phyloP scores from a whole-genome alignment of 2,888 invertebrate species.

The Oxycera nigricornis region DNA sequence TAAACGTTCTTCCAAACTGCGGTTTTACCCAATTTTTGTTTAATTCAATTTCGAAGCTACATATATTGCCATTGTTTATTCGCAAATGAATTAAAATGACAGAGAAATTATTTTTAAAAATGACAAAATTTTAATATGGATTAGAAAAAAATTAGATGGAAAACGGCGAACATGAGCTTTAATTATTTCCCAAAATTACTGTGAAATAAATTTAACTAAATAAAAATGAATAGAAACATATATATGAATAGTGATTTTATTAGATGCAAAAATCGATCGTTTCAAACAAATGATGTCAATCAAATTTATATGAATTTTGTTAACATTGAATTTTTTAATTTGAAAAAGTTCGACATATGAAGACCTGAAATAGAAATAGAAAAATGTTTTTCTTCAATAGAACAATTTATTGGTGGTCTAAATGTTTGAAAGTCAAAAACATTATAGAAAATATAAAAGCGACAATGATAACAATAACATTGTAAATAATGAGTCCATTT shows the following conservation, averaged over 20 bases:
- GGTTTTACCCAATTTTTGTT: not conserved
- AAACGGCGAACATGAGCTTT: slow-evolving; percentile 12
- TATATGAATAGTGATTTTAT: not conserved
- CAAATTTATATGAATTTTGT: slow-evolving; percentile 11
- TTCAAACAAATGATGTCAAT: not conserved
- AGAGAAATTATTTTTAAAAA: not conserved
- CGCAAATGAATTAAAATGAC: not conserved
- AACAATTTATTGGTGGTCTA: no score
- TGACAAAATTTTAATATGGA: not conserved
- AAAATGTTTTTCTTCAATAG: no score
- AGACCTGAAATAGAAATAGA: no score
- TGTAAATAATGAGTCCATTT: slow-evolving; percentile 7
- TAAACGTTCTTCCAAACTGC: slow-evolving; percentile 2
- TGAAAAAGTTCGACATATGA: no score
- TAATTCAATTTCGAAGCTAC: not conserved
- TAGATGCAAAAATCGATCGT: not conserved
- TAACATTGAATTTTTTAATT: no score
- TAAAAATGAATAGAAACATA: not conserved
- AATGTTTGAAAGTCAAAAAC: no score
- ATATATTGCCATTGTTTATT: slow-evolving; percentile 12
- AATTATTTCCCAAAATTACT: slow-evolving; percentile 21
- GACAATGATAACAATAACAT: slow-evolving; percentile 5
- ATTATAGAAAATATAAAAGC: not conserved
- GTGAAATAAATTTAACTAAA: slow-evolving; percentile 5
- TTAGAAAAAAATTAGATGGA: not conserved